Base-by-base conservation (phyloP, 2,797 vertebrate species). In the Lacerta agilis region DNA sequence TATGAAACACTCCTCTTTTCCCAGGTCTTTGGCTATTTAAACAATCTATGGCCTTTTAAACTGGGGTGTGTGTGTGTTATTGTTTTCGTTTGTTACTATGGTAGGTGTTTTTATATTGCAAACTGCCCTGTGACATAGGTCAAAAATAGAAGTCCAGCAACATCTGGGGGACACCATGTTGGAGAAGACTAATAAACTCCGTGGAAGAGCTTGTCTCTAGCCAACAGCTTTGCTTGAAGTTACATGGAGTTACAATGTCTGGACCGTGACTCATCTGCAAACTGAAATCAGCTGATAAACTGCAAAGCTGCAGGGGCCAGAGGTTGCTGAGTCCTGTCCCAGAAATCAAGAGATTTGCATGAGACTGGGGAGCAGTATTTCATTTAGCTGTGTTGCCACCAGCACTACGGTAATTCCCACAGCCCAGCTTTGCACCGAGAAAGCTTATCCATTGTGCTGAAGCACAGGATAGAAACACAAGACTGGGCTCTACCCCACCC, bases 161-260 rank as follows among this genome's bases (percentile, higher is more conserved):
- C 49, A 4, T 55, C 13, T 55, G 49, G 13, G 49, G 49, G 13
- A 1, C 27, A 27, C 66, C 27, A 29, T 66, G 33, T 36, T 36
- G 71, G n/a, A 36, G 33, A 13, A n/a, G 49, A 15, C n/a, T 36
- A 17, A 33, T 75, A 0, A 0, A n/a, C 36, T 36, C 33, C 27
- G 71, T 41, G 61, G 25, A 86, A 43, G 43, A 23, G 25, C 49
- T 18, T 3, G 23, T 55, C 33, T 72, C 66, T 86, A 25, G 43
- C 38, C 69, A 3, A 9, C 43, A 8, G 17, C 45, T 80, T 18
- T 33, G 41, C 7, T 25, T n/a, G 49, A 11, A 10, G 41, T n/a
- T n/a, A n/a, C 33, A 25, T 2, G 58, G 75, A 49, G 69, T 23
- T 5, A 38, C n/a, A 17, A 27, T 75, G 6, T 45, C 20, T 29